Base-by-base conservation (phyloP, 2,888 invertebrate genomes). In the Apodemia zela region DNA sequence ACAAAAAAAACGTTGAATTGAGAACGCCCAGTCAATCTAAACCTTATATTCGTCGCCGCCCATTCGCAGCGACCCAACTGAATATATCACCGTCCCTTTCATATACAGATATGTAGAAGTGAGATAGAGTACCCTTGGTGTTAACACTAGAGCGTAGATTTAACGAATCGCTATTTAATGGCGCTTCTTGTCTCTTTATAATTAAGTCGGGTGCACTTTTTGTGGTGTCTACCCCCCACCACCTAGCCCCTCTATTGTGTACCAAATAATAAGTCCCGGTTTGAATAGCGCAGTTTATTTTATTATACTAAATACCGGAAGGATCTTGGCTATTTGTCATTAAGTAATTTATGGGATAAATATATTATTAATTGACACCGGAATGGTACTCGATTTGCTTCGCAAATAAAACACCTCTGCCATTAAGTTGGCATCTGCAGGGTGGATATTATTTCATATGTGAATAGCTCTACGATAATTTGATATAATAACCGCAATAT, bases 61-160 rank as follows among this genome's bases (percentile, higher is more conserved):
- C 98, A 97, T 75, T 96, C 67, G 84, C 17, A 96, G 68, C 96
- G 95, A 95, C 75, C 95, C 72, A 72, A 63, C 60, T 65, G 63
- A 67, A 81, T 68, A 64, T 79, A 72, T 63, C 45, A 25, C 71
- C 71, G 69, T 84, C 87, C 73, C 83, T 49, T 68, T 89, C 77
- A 6, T 7, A 1, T 67, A 0, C 8, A 15, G 64, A 65, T 66
- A 59, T 1, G 70, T 25, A 18, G 2, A 82, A 87, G 59, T 66
- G 79, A 72, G 89, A 88, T 59, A 65, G 77, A 66, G 67, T 70
- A 80, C 72, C 71, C 76, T 79, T 81, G 82, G 85, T 85, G 90
- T 89, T 89, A 89, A 88, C 89, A 85, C 84, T 82, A 81, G 82
- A 85, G 87, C 87, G 88, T 89, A 86, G 89, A 90, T 90, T 89